Base-by-base conservation (phyloP, 2,113 vertebrate species). In the Clarias batrachus region DNA sequence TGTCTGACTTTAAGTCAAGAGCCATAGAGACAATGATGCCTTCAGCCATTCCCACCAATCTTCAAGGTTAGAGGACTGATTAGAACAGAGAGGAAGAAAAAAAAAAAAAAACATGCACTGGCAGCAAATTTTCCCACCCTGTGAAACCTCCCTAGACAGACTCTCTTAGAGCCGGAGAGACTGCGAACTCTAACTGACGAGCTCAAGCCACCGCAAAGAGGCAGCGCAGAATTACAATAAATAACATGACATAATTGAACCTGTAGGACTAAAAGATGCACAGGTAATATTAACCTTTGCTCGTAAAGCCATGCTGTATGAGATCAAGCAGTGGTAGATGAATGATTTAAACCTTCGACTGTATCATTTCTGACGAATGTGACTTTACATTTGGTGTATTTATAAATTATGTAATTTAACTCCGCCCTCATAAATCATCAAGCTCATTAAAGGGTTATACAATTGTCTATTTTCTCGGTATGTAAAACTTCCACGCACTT, bases 41-140 rank as follows among this genome's bases (percentile, higher is more conserved):
- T 88, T 76, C 77, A 76, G 84, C 79, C 63, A 73, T 85, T 90
- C 86, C 73, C 86, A 86, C 70, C 73, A 84, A 27, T 48, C 33
- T 76, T 73, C 88, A 90, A 90, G 88, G 88, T 87, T 88, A 88
- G 33, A 68, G 17, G 85, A 82, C 71, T 88, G 86, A 89, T 89
- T 87, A 89, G 82, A 66, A 57, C 41, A 48, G 60, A 6, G 41
- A 8, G 7, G 7, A 48, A 48, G 1, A 48, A 48, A 48, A 48
- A 8, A 8, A 48, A 48, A 48, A 8, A 48, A 66, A 84, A 89
- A 83, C 85, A 81, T 81, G 84, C 87, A 68, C 10, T 21, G 16
- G 57, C 52, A 65, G 66, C 63, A 90, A 80, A 82, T 85, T 87
- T 90, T 90, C 87, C 90, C 88, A 90, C 81, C 90, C 77, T 87